Conservation (phyloP, 2,888 invertebrate genomes). For the Polyommatus iphigenia region DNA sequence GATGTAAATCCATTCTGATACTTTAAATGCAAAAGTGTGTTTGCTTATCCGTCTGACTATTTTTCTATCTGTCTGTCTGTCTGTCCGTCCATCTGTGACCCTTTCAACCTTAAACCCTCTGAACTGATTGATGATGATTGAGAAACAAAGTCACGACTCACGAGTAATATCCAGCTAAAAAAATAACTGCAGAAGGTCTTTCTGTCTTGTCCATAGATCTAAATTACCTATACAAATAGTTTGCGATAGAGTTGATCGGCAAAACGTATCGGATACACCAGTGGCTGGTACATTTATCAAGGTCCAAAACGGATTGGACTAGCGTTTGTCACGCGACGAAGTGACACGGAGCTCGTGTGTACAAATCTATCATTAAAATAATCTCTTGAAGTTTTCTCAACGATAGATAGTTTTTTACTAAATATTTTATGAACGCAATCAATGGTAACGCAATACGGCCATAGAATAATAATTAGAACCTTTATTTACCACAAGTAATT, state of each 20-base stretch:
- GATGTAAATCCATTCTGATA: too few relatives aligned
- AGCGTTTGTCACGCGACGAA: not conserved
- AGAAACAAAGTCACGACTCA: not conserved
- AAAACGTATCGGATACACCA: slow-evolving; percentile 5
- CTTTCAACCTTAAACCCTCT: not conserved
- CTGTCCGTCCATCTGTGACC: too few relatives aligned
- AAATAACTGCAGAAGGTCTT: too few relatives aligned
- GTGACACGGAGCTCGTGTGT: not conserved
- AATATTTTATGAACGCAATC: not conserved
- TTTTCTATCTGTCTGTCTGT: not conserved
- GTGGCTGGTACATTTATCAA: slow-evolving; percentile 1
- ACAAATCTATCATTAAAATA: not conserved
- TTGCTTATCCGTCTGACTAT: too few relatives aligned
- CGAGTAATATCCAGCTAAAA: not conserved
- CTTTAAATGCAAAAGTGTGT: not conserved
- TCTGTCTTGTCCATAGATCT: not conserved
- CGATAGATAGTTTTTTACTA: not conserved
- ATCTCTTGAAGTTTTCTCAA: not conserved
- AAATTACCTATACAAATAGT: not conserved
- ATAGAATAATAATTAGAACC: too few relatives aligned
- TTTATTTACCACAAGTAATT: too few relatives aligned
- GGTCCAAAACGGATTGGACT: not conserved
- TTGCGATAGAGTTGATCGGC: not conserved
- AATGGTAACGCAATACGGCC: not conserved
- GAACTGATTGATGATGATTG: not conserved